phyloP scores from a whole-genome alignment of 2,797 vertebrate species.

The Ispidina picta region DNA sequence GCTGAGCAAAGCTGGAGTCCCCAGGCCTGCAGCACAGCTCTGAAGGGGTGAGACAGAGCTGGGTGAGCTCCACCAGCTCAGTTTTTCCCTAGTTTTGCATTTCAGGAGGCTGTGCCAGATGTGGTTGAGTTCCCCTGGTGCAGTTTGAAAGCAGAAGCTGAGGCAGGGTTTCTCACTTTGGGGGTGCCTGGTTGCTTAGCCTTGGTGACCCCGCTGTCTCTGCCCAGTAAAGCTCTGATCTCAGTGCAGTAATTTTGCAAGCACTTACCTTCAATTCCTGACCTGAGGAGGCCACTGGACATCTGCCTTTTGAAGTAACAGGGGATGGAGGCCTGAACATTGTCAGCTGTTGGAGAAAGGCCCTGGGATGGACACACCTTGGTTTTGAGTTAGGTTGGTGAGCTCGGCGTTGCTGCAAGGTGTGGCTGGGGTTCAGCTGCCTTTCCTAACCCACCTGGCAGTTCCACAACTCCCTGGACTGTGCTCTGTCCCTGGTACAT shows the following conservation, averaged over 20 bases:
- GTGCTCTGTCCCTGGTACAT: not conserved
- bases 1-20: not conserved
- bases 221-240: not conserved
- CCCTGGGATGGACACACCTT: fast-evolving
- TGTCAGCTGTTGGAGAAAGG: fast-evolving
- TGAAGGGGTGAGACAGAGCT: fast-evolving
- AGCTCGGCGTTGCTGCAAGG: not conserved
- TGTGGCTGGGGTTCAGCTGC: not conserved
- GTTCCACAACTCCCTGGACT: not conserved
- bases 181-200: not conserved
- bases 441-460: not conserved
- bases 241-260: not conserved
- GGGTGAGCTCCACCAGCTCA: not conserved
- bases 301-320: not conserved
- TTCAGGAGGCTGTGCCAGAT: not conserved
- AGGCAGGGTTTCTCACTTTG: not conserved
- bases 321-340: not conserved
- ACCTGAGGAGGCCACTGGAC: not conserved
- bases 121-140: not conserved
- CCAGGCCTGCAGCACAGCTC: fast-evolving
- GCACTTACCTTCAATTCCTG: not conserved
- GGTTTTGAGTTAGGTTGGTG: not conserved
- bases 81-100: not conserved
- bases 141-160: not conserved
- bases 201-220: not conserved